Conservation (phyloP, 2,113 vertebrate genomes). For the Rhinolophus sinicus region DNA sequence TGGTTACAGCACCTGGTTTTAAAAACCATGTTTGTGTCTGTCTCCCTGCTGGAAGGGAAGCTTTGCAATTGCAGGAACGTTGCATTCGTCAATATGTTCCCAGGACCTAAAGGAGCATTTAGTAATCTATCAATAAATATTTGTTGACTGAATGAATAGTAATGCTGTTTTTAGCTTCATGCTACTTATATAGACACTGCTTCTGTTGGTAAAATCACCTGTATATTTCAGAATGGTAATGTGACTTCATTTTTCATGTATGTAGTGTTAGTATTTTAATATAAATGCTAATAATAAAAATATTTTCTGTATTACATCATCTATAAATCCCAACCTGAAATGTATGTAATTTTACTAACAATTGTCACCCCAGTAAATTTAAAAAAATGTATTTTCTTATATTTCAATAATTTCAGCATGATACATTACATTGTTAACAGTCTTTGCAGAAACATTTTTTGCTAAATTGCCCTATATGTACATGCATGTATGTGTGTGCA, state of each 20-base stretch:
- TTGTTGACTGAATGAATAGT: not conserved
- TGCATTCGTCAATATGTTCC: not conserved
- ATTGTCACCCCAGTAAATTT: no score
- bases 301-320: no score
- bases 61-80: not conserved
- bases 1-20: not conserved
- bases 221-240: not conserved
- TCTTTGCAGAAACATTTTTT: not conserved
- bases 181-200: not conserved
- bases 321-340: no score
- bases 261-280: not conserved
- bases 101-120: not conserved
- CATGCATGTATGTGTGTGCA: not conserved
- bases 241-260: slow-evolving; percentile 26
- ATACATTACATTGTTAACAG: not conserved
- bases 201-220: not conserved
- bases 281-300: slow-evolving; percentile 1
- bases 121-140: not conserved
- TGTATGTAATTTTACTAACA: no score
- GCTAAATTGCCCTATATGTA: not conserved
- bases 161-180: not conserved
- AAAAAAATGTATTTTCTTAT: no score
- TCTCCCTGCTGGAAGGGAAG: not conserved
- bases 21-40: not conserved
- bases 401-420: not conserved